Evolutionary conservation across 2,888 invertebrate species (phyloP), one percentile per base, ranked within the genome.

Genomic region (Cabera pusaria): DNA sequence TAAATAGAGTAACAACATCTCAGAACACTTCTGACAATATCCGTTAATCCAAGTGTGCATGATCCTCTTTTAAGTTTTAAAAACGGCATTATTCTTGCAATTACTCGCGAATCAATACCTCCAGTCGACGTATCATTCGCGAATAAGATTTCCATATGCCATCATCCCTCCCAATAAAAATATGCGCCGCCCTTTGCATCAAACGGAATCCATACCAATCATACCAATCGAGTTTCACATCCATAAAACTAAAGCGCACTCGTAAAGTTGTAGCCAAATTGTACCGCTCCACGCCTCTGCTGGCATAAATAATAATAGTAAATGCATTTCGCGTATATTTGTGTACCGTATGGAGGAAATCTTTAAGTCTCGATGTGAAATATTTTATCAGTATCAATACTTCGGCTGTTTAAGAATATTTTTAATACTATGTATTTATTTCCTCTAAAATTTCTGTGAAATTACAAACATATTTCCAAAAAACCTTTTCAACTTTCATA

Each of bases 231-330:
- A 81, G 73, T 83, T 76, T 64, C 55, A 62, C 62, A 61, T 68
- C 71, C 54, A 82, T 84, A 82, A 84, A 83, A 78, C 66, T 81
- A 75, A 82, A 78, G 66, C 58, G 62, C 44, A 57, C 58, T 72
- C 78, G 63, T 85, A 84, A 84, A 81, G 68, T 68, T 68, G 67
- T 76, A 68, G 59, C 53, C 64, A 68, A 79, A 82, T 77, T 75
- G 75, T 67, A 64, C 64, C 72, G 69, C 57, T 80, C 77, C 52
- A 38, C 79, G 74, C 76, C 72, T 71, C 44, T 42, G 44, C 55
- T 51, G 46, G 49, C 67, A 69, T 79, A 78, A 76, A 80, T 82
- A 83, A 85, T 81, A 82, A 83, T 72, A 75, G 77, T 72, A 74
- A 73, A 80, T 78, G 79, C 75, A 77, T 72, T 65, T 72, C 64